Percentiles rank a stretch among this genome's conserved stretches.
These are phyloP conservation scores for Cheilosia urbana DNA, from an alignment of 2,888 invertebrate genomes.

Conservation along the genomic window DNA sequence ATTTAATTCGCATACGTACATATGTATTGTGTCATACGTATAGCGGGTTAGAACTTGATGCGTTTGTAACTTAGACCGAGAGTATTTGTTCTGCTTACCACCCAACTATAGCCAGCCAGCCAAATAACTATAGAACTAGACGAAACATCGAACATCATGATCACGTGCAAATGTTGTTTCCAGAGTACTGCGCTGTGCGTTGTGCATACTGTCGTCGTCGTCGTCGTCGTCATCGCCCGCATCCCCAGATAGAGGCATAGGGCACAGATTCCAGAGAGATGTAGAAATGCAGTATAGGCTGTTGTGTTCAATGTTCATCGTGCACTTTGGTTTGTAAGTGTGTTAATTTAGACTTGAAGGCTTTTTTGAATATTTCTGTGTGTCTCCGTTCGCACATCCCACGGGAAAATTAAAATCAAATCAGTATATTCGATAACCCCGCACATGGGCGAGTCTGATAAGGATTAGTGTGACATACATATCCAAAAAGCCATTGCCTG, in stretches of 20 bases:
- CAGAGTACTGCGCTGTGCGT: background rate
- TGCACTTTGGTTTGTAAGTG: background rate
- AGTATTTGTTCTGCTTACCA: background rate
- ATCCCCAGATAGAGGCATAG: conserved; percentile 9
- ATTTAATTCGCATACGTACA: conserved; percentile 23
- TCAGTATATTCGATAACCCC: background rate
- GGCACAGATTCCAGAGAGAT: conserved; percentile 15
- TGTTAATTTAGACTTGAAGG: conserved; percentile 23
- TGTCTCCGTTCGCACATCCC: conserved; percentile 12
- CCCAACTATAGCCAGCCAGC: background rate
- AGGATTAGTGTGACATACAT: background rate
- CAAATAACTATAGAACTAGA: conserved; percentile 1
- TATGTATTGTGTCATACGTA: conserved; percentile 41
- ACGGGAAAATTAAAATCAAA: conserved; percentile 17
- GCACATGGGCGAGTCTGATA: background rate
- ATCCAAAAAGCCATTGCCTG: background rate
- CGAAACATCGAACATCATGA: conserved; percentile 32
- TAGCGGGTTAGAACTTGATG: conserved; percentile 31
- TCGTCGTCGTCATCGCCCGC: background rate
- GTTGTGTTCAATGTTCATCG: background rate
- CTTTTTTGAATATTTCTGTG: conserved; percentile 26
- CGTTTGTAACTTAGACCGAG: conserved; percentile 5
- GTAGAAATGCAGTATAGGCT: conserved; percentile 11
- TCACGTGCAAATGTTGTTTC: conserved; percentile 50
- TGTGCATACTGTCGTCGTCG: background rate